A percentile compares a stretch with the other conserved stretches of the same genome.
Conservation (phyloP, 2,797 vertebrate genomes). For the Adrianichthys oophorus region DNA sequence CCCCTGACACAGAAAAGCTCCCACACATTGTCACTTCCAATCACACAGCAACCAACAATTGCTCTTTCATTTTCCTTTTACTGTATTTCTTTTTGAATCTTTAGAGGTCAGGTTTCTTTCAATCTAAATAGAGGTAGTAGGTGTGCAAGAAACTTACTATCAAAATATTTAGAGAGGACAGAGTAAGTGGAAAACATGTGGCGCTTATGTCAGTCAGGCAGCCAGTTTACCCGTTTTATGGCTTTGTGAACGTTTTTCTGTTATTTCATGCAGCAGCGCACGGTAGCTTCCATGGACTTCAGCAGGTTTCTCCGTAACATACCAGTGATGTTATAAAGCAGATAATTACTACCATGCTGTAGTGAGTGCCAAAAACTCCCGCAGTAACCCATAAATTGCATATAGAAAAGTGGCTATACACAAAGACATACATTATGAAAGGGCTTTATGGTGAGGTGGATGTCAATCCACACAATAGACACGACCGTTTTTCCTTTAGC, state of each 20-base stretch:
- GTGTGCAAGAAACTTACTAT: constrained; percentile 3
- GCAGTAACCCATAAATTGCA: constrained; percentile 64
- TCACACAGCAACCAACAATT: constrained; percentile 10
- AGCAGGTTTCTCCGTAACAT: constrained; percentile 55
- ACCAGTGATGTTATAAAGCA: constrained; percentile 59
- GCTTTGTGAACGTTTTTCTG: constrained; percentile 41
- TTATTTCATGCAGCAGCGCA: constrained; percentile 47
- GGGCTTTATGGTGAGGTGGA: constrained; percentile 15
- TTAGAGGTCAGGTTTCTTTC: neutral
- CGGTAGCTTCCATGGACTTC: constrained; percentile 40
- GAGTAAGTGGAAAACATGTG: constrained; percentile 9
- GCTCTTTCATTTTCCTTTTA: constrained; percentile 3
- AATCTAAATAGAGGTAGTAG: constrained; percentile 5
- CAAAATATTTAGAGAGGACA: neutral
- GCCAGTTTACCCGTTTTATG: constrained; percentile 58
- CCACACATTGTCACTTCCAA: constrained; percentile 25
- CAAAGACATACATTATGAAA: constrained; percentile 48
- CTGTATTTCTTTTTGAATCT: constrained; percentile 6
- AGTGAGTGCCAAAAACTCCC: constrained; percentile 55
- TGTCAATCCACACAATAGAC: constrained; percentile 15
- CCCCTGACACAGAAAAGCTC: constrained; percentile 21
- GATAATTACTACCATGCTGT: constrained; percentile 57
- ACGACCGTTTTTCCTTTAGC: constrained; percentile 1
- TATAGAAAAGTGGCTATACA: constrained; percentile 58
- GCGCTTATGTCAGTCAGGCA: constrained; percentile 35